Conservation (phyloP, 1,140 invertebrate species). For the Eriocheir sinensis region DNA sequence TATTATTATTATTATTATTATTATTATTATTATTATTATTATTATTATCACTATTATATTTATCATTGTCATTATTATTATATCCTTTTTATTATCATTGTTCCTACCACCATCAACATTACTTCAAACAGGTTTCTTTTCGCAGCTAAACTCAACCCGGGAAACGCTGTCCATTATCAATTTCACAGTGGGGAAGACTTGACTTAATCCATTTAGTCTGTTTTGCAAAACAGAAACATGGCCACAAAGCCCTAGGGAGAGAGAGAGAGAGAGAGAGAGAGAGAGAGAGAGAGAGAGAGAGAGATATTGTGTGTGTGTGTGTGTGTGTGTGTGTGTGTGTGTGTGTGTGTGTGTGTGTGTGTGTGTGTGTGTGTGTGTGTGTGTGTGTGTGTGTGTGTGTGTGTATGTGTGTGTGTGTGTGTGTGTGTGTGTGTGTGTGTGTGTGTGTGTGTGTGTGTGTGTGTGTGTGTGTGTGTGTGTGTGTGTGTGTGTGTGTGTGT, state of each 20-base stretch:
- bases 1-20: not conserved
- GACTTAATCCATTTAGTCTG: not conserved
- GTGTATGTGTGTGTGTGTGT: not conserved
- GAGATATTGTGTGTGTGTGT: not conserved
- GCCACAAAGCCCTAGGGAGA: not conserved
- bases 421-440: not conserved
- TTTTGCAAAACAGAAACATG: not conserved
- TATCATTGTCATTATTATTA: not conserved
- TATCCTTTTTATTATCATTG: not conserved
- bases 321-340: too few species aligned
- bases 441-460: not conserved
- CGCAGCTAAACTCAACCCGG: not conserved
- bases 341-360: not conserved
- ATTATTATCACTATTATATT: not conserved
- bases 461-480: not conserved
- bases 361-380: slow-evolving; percentile 4
- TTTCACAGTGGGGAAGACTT: not conserved
- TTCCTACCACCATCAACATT: too few species aligned
- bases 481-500: slow-evolving; percentile 2
- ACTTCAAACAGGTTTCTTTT: not conserved
- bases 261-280: slow-evolving; percentile 13
- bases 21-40: not conserved
- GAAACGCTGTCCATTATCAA: not conserved
- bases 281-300: slow-evolving; percentile 22
- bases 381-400: slow-evolving; percentile 2